Conservation (phyloP, 2,888 invertebrate species). For the Drosophila lutescens region DNA sequence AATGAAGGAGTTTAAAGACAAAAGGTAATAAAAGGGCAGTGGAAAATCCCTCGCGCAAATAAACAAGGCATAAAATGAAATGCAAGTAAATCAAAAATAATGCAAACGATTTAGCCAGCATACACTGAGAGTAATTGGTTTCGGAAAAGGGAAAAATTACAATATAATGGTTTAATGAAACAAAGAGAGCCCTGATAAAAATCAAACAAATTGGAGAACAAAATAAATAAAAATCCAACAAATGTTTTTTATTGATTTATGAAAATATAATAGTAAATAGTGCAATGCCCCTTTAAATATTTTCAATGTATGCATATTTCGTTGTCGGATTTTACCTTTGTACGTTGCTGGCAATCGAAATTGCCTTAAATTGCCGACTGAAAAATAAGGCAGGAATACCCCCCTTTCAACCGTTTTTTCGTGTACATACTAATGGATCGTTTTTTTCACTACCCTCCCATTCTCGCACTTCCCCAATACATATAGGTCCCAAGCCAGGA, state of each 20-base stretch:
- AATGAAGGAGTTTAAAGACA: too few relatives aligned
- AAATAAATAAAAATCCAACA: too few relatives aligned
- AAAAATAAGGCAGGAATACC: slow-evolving; percentile 19
- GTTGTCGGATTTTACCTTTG: slow-evolving; percentile 24
- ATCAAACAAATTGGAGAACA: not conserved
- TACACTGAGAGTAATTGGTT: slow-evolving; percentile 6
- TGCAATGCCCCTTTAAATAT: not conserved
- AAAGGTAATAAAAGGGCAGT: too few relatives aligned
- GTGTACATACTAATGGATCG: slow-evolving; percentile 22
- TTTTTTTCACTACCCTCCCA: not conserved
- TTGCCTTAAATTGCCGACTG: slow-evolving; percentile 27
- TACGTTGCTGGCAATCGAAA: slow-evolving; percentile 12
- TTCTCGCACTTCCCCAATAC: not conserved
- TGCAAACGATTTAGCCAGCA: slow-evolving; percentile 32
- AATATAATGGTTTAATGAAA: too few relatives aligned
- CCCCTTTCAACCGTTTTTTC: not conserved
- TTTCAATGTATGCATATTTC: slow-evolving; percentile 14
- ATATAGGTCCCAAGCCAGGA: slow-evolving; percentile 94
- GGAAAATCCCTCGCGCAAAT: slow-evolving; percentile 30
- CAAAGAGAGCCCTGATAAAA: not conserved
- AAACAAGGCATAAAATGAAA: slow-evolving; percentile 41
- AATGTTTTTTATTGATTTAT: too few relatives aligned
- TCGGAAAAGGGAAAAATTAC: not conserved
- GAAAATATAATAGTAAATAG: too few relatives aligned
- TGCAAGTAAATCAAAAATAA: slow-evolving; percentile 47